phyloP scores from a whole-genome alignment of 2,797 vertebrate genomes.

The Amblyraja radiata region DNA sequence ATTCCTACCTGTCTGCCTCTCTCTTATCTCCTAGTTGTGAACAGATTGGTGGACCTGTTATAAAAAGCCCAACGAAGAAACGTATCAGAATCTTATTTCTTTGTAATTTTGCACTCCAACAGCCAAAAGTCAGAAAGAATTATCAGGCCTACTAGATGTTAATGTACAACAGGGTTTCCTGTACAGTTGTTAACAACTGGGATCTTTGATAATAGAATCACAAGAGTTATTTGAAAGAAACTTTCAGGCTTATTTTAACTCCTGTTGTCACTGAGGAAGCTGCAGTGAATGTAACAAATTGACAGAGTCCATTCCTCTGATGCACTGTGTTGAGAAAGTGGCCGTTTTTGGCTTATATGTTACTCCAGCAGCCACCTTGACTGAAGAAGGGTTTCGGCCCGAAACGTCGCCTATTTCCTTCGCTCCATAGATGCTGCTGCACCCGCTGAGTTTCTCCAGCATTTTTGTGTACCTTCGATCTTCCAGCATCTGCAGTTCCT shows the following conservation, averaged over 20 bases:
- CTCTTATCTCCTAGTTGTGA: conserved; percentile 55
- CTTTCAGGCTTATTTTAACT: background rate
- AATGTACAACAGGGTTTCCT: background rate
- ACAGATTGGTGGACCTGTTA: conserved; percentile 61
- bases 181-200: background rate
- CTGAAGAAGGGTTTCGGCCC: too few relatives aligned
- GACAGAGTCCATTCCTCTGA: background rate
- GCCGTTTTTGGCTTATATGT: background rate
- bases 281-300: background rate
- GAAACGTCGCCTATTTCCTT: too few relatives aligned
- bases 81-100: conserved; percentile 40
- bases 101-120: conserved; percentile 39
- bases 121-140: background rate
- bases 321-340: background rate
- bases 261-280: background rate
- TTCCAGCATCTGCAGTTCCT: too few relatives aligned
- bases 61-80: conserved; percentile 47
- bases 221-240: background rate
- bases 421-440: too few relatives aligned
- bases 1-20: conserved; percentile 63
- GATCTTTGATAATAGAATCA: background rate
- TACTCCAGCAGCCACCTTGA: background rate
- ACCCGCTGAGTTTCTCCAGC: too few relatives aligned
- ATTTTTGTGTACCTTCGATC: too few relatives aligned
- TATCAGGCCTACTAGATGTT: background rate